These are phyloP conservation scores for Macrobrachium rosenbergii DNA, from an alignment of 1,140 invertebrate species.

Conservation along the genomic window DNA sequence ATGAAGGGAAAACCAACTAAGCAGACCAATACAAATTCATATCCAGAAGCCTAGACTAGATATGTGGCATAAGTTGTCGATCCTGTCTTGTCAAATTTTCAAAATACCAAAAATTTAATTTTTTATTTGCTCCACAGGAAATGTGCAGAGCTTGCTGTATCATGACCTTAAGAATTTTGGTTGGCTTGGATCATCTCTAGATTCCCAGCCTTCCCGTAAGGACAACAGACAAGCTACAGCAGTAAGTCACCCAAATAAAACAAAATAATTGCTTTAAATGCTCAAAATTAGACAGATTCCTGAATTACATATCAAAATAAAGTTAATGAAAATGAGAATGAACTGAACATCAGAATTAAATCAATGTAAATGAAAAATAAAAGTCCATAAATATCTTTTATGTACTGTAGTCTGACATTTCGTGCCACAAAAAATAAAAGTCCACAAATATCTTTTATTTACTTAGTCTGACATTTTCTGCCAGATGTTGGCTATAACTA, in stretches of 20 bases:
- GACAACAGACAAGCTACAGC: not conserved
- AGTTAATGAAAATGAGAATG: not conserved
- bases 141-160: not conserved
- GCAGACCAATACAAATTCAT: too few relatives aligned
- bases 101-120: not conserved
- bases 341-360: too few relatives aligned
- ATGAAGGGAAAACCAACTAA: too few relatives aligned
- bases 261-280: too few relatives aligned
- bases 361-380: too few relatives aligned
- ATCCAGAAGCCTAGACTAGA: too few relatives aligned
- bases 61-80: too few relatives aligned
- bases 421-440: not conserved
- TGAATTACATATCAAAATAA: not conserved
- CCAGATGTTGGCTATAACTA: too few relatives aligned
- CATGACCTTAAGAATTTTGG: slow-evolving; percentile 46
- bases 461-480: not conserved
- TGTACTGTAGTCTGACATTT: too few relatives aligned
- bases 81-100: too few relatives aligned
- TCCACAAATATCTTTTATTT: too few relatives aligned
- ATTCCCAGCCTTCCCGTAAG: not conserved
- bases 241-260: not conserved
- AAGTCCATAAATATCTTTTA: not conserved
- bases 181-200: slow-evolving; percentile 50
- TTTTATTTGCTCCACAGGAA: not conserved
- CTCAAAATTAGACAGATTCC: not conserved